Percentiles rank a stretch among this genome's conserved stretches.
phyloP scores from a whole-genome alignment of 2,888 invertebrate species.

The Drosophila tripunctata region DNA sequence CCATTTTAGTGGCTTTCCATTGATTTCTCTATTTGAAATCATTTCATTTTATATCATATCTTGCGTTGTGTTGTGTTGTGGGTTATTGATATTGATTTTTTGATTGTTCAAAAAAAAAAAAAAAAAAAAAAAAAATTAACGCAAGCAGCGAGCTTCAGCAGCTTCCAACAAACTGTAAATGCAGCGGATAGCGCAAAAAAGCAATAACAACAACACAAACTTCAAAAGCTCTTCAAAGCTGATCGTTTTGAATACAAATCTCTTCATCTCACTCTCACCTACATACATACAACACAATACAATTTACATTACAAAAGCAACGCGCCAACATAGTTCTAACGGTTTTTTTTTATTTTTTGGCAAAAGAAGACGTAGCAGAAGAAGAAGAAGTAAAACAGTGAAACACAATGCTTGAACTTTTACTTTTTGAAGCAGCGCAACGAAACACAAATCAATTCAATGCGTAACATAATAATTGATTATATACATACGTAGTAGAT shows the following conservation, averaged over 20 bases:
- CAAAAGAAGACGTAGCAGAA: slow-evolving; percentile 7
- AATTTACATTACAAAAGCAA: slow-evolving; percentile 63
- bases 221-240: background rate
- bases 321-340: slow-evolving; percentile 58
- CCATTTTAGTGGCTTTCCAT: slow-evolving; percentile 61
- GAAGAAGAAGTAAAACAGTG: background rate
- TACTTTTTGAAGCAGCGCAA: slow-evolving; percentile 42
- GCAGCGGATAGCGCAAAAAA: slow-evolving; percentile 35
- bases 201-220: slow-evolving; percentile 2
- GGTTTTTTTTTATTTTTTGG: too few relatives aligned
- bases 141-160: slow-evolving; percentile 9
- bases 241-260: slow-evolving; percentile 2
- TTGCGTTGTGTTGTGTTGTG: slow-evolving; percentile 12
- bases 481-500: too few relatives aligned
- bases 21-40: slow-evolving; percentile 74
- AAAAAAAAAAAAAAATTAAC: too few relatives aligned
- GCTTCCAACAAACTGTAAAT: slow-evolving; percentile 59
- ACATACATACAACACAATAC: slow-evolving; percentile 20
- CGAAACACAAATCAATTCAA: slow-evolving; percentile 39
- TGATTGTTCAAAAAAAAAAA: slow-evolving; percentile 55
- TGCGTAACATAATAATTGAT: slow-evolving; percentile 71
- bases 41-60: slow-evolving; percentile 55
- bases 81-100: slow-evolving; percentile 65
- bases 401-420: too few relatives aligned
- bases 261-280: slow-evolving; percentile 12